Base-by-base conservation (phyloP, 2,113 vertebrate species). In the Hemibagrus wyckioides region DNA sequence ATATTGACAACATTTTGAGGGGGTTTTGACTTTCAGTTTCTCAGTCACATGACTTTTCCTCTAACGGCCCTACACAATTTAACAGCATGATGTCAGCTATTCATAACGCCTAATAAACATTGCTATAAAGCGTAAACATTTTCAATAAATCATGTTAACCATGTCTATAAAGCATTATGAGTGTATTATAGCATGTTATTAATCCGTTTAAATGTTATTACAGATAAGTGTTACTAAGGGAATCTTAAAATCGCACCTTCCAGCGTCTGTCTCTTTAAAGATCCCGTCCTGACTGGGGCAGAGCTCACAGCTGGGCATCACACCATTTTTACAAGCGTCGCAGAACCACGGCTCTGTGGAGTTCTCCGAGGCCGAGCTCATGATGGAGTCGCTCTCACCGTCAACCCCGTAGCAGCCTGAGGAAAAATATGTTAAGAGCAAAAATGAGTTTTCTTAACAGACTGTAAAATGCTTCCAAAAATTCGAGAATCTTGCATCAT, bases 311-410 rank as follows among this genome's bases (percentile, higher is more conserved):
- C 97, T 99, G 61, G 98, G 98, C 63, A 94, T 95, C 86, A 99
- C 97, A 21, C 98, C 98, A 83, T 98, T 99, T 93, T 99, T 99
- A 91, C 98, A 99, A 67, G 98, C 98, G 79, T 99, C 98, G 77
- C 98, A 99, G 94, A 99, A 99, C 98, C 98, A 99, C 2, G 98
- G 98, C 90, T 99, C 98, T 0, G 98, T 99, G 10, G 98, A 99
- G 86, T 99, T 99, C 94, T 99, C 98, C 17, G 98, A 99, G 88
- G 98, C 97, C 0, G 98, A 99, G 91, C 98, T 99, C 97, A 99
- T 99, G 90, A 99, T 99, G 1, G 97, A 99, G 91, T 99, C 98
- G 33, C 98, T 99, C 89, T 99, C 98, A 1, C 98, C 98, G 86
- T 99, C 98, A 56, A 99, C 98, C n/a, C 98, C 98, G 21, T 99